Evolutionary conservation across 2,888 invertebrate genomes (phyloP).

Genomic region (Cenopis cana): DNA sequence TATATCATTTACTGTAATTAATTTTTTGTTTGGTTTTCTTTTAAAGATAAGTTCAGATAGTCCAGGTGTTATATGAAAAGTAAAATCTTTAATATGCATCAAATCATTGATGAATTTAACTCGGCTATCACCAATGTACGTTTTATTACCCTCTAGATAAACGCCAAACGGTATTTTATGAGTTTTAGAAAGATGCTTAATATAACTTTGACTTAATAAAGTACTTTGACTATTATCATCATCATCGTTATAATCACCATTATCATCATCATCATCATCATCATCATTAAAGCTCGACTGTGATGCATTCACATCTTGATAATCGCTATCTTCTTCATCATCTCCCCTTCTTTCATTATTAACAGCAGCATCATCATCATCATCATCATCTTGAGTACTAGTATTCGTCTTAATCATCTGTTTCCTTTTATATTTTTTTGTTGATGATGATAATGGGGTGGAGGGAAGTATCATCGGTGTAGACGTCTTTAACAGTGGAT

Average conservation of each 20-base stretch:
- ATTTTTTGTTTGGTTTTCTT: neutral
- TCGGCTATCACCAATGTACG: conserved; percentile 15
- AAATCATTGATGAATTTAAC: neutral
- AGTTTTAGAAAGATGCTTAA: neutral
- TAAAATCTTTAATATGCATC: neutral
- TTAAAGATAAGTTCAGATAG: conserved; percentile 20
- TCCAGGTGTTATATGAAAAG: neutral
- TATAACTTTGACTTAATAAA: neutral
- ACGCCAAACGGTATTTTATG: conserved; percentile 10
- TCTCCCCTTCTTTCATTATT: too few species aligned
- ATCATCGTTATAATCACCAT: neutral
- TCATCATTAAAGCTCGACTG: too few species aligned
- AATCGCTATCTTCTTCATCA: too few species aligned
- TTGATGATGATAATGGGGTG: too few species aligned
- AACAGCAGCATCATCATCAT: too few species aligned
- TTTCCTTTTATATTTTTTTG: too few species aligned
- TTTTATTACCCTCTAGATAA: neutral
- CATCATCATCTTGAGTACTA: too few species aligned
- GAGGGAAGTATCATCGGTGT: too few species aligned
- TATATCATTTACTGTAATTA: neutral
- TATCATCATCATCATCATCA: neutral
- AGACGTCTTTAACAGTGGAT: too few species aligned
- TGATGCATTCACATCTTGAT: too few species aligned
- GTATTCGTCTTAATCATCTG: too few species aligned
- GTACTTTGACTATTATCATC: neutral